phyloP scores from a whole-genome alignment of 2,888 invertebrate genomes.

The Heliconius aoede region DNA sequence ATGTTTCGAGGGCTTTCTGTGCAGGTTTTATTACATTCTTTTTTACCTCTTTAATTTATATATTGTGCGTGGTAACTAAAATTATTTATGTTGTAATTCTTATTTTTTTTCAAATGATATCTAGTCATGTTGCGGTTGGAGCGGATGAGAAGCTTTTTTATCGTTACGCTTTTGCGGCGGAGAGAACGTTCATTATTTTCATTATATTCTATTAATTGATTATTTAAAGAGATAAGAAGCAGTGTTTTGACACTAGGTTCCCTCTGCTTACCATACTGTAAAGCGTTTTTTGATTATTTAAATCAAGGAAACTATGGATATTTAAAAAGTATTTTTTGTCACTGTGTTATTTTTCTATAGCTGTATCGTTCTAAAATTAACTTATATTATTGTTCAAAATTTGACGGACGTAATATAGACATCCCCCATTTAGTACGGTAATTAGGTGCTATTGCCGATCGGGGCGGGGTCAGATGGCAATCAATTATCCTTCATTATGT shows the following conservation, averaged over 20 bases:
- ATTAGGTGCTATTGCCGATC: slow-evolving; percentile 64
- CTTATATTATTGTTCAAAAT: not conserved
- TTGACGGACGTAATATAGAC: slow-evolving; percentile 60
- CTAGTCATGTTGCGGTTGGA: not conserved
- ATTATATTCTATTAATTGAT: not conserved
- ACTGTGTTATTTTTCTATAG: not conserved
- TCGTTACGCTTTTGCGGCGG: not conserved
- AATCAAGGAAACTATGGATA: no score
- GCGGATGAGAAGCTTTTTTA: slow-evolving; percentile 10
- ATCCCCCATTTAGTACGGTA: slow-evolving; percentile 61
- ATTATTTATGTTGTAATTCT: slow-evolving; percentile 17
- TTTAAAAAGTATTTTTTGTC: not conserved
- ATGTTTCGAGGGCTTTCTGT: slow-evolving; percentile 8
- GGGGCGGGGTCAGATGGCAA: slow-evolving; percentile 63
- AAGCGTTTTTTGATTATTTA: no score
- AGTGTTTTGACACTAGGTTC: no score
- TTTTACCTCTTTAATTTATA: not conserved
- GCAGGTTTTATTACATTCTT: slow-evolving; percentile 5
- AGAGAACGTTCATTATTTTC: not conserved
- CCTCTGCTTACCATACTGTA: no score
- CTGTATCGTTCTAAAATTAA: not conserved
- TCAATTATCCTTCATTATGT: slow-evolving; percentile 62
- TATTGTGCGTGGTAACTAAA: slow-evolving; percentile 1
- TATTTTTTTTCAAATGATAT: slow-evolving; percentile 17
- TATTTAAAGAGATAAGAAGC: no score